Conservation (phyloP, 2,797 vertebrate genomes). For the Zalophus californianus region DNA sequence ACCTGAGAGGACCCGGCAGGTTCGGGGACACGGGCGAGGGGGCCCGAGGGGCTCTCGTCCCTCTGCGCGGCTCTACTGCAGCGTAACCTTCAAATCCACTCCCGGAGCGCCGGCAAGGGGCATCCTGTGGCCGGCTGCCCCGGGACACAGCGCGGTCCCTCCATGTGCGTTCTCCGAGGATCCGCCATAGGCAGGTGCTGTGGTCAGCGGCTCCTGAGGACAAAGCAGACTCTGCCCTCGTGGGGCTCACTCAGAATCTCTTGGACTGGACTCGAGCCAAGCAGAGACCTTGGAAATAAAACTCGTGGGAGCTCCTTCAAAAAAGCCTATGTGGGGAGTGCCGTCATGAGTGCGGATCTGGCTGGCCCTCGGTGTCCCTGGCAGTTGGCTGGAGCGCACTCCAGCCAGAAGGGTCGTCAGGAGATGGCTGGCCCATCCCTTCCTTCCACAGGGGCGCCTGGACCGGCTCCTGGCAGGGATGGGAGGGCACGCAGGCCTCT, state of each 20-base stretch:
- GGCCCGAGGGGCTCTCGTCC: background rate
- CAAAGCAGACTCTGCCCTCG: background rate
- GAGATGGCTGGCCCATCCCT: background rate
- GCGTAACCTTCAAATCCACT: background rate
- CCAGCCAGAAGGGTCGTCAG: background rate
- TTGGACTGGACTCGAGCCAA: background rate
- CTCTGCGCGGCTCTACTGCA: background rate
- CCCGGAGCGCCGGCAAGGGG: background rate
- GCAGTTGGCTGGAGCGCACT: background rate
- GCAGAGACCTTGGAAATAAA: background rate
- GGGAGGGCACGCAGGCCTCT: too few relatives aligned
- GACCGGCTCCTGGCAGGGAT: too few relatives aligned
- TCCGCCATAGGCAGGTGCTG: background rate
- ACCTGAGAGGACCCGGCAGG: accelerated
- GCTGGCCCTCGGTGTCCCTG: background rate
- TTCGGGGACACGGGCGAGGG: background rate
- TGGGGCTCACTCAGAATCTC: background rate
- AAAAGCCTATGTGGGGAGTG: background rate
- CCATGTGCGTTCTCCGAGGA: accelerated
- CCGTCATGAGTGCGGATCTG: accelerated
- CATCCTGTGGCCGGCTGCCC: background rate
- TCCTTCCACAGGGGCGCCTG: background rate
- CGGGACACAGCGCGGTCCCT: background rate
- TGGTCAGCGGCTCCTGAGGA: background rate
- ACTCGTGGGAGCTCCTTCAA: background rate